These are phyloP conservation scores for Drosophila parthenogenetica DNA, from an alignment of 2,888 invertebrate genomes.

Conservation along the genomic window DNA sequence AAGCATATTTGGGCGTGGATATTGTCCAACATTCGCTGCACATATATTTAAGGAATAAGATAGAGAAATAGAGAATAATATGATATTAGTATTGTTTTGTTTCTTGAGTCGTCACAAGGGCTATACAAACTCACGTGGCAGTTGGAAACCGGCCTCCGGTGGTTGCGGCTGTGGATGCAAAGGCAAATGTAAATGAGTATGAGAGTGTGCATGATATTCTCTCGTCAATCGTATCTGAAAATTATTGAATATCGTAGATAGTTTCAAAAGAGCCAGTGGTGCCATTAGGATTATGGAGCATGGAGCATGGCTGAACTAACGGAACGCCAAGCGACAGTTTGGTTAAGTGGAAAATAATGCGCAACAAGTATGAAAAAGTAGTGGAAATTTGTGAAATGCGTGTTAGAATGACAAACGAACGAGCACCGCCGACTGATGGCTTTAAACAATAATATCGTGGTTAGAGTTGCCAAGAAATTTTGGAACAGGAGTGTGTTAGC, in stretches of 20 bases:
- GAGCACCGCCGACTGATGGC: conserved; percentile 59
- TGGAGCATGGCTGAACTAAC: conserved; percentile 44
- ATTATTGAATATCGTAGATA: conserved; percentile 82
- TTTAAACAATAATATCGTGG: conserved; percentile 23
- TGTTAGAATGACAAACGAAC: conserved; percentile 54
- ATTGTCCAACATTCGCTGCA: conserved; percentile 85
- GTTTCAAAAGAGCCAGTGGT: conserved; percentile 83
- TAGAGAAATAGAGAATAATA: conserved; percentile 9
- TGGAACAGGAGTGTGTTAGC: conserved; percentile 35
- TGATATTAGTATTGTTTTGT: conserved; percentile 36
- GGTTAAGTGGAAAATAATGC: conserved; percentile 54
- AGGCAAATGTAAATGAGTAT: conserved; percentile 96
- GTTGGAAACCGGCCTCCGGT: conserved; percentile 89
- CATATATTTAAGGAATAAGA: conserved; percentile 13
- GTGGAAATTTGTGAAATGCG: conserved; percentile 55
- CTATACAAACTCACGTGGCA: conserved; percentile 87
- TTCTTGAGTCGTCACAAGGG: conserved; percentile 42
- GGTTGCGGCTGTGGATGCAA: conserved; percentile 92
- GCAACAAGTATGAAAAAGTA: conserved; percentile 22
- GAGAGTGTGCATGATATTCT: conserved; percentile 96
- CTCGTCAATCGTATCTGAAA: conserved; percentile 96
- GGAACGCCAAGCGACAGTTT: conserved; percentile 51
- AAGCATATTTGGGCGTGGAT: conserved; percentile 86
- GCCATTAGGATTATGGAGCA: conserved; percentile 60
- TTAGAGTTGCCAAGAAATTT: conserved; percentile 34